Base-by-base conservation (phyloP, 1,140 invertebrate genomes). In the Thaumetopoea pityocampa region DNA sequence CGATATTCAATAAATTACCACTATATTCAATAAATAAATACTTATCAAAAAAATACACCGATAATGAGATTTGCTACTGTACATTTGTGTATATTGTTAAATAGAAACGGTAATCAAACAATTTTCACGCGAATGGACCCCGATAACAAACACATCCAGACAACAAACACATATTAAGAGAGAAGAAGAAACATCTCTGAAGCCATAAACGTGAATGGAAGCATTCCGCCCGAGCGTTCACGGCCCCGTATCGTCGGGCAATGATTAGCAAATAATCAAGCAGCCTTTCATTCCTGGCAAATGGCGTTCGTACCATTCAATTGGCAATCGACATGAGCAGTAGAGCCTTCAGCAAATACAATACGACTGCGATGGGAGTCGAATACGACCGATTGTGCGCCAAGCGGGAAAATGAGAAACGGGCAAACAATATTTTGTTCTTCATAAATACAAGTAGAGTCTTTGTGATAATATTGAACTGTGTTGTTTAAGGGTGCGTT, bases 301-400 rank as follows among this genome's bases (percentile, higher is more conserved):
- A 61, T 61, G 61, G 52, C 50, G 42, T 35, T 49, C 37, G 47
- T 64, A 67, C 62, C 59, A 55, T 63, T 51, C 63, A 62, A 80
- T 76, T 64, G 70, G 58, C 68, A 67, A 76, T 77, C 70, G 70
- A 77, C 72, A 72, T 66, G 70, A 70, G 67, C 68, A 35, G 53
- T 65, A 52, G 60, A 77, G 76, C 64, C 60, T 66, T 77, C 57
- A 33, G 76, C 65, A 80, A 80, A 80, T 59, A 79, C 65, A 71
- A 73, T 72, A 74, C 60, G 54, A 58, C 32, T 59, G 62, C 64
- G 66, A 68, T 65, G 59, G 45, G 56, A 48, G 63, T 66, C 51
- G 57, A 67, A 70, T 46, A 45, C 44, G 45, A 41, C 45, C 56
- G 54, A 74, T 63, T 56, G 67, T 59, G 67, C 60, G 44, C 42